Conservation (phyloP, 64 coral and sea anemone species). For the Catalaphyllia jardinei region DNA sequence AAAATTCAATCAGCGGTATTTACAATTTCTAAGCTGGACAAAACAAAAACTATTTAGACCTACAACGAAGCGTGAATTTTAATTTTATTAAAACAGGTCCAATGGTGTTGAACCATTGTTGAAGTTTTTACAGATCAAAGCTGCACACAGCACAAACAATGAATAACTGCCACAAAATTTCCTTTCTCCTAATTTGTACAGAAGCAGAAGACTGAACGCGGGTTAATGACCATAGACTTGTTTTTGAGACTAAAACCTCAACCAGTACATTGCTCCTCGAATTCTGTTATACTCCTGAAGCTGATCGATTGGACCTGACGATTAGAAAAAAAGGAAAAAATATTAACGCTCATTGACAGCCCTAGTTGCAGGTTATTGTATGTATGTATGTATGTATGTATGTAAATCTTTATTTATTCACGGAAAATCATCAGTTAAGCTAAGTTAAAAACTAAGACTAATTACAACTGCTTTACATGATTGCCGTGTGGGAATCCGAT, state of each 20-base stretch:
- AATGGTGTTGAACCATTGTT: not conserved
- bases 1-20: too few species aligned
- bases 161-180: not conserved
- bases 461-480: too few species aligned
- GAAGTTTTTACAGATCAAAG: constrained; percentile 31
- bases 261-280: constrained; percentile 92
- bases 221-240: not conserved
- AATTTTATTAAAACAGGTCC: constrained; percentile 29
- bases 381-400: too few species aligned
- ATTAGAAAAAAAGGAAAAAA: not conserved
- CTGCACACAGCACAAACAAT: constrained; percentile 20
- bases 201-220: not conserved
- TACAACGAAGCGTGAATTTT: not conserved
- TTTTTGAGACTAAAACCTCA: constrained; percentile 61
- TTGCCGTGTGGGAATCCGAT: too few species aligned
- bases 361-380: too few species aligned
- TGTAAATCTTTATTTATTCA: too few species aligned
- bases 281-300: constrained; percentile 95
- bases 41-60: not conserved
- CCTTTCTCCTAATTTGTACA: not conserved
- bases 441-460: too few species aligned
- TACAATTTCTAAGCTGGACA: too few species aligned
- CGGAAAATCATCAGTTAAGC: too few species aligned
- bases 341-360: too few species aligned
- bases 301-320: constrained; percentile 91